Percentiles rank a stretch among this genome's conserved stretches.
phyloP scores from a whole-genome alignment of 2,797 vertebrate genomes.

The Pteronotus mesoamericanus region DNA sequence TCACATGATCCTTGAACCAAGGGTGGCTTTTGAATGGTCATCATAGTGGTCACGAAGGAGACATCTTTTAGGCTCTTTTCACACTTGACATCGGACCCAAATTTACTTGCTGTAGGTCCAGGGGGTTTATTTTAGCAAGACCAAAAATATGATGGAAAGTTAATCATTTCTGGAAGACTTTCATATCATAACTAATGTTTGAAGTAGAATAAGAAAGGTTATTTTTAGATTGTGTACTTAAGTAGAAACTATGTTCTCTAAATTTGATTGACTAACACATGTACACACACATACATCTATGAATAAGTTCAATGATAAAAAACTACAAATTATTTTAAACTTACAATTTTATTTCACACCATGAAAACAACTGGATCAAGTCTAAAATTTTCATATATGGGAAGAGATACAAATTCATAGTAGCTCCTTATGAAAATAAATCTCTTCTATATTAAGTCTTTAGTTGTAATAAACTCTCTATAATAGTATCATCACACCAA shows the following conservation, averaged over 20 bases:
- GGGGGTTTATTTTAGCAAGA: not conserved
- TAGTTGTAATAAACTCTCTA: not conserved
- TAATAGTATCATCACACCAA: not conserved
- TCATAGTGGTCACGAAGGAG: not conserved
- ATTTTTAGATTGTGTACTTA: not conserved
- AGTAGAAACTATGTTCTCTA: not conserved
- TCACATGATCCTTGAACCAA: slow-evolving; percentile 5
- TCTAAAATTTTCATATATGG: not conserved
- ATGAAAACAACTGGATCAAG: not conserved
- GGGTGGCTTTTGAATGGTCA: slow-evolving; percentile 17
- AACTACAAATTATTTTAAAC: not conserved
- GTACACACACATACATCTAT: not conserved
- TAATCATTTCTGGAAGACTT: not conserved
- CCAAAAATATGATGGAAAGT: not conserved
- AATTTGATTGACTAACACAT: not conserved
- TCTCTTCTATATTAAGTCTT: not conserved
- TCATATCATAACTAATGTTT: not conserved
- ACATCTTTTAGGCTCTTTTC: not conserved
- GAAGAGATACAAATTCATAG: not conserved
- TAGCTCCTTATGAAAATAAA: not conserved
- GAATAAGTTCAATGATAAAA: not conserved
- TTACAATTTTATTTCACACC: not conserved
- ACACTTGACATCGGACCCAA: not conserved
- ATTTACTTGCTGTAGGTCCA: not conserved
- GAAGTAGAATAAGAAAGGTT: slow-evolving; percentile 3